Evolutionary conservation across 2,888 invertebrate genomes (phyloP).

Genomic region (Lochmaea capreae): DNA sequence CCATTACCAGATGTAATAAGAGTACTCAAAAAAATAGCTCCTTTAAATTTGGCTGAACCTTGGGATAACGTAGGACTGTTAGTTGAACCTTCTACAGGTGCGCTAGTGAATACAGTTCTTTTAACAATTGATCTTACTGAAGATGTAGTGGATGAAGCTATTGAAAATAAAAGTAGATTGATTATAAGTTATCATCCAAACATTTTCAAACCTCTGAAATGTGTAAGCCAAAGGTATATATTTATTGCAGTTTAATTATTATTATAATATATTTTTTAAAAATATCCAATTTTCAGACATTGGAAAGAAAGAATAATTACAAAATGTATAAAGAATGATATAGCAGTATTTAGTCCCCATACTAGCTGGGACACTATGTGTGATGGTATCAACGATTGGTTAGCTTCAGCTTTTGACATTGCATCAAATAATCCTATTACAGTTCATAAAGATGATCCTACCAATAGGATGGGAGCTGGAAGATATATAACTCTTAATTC

Average conservation of each 20-base stretch:
- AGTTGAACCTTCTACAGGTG: slow-evolving; percentile 76
- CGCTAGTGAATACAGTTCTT: slow-evolving; percentile 74
- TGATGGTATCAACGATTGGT: slow-evolving; percentile 94
- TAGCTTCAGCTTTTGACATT: slow-evolving; percentile 76
- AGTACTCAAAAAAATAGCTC: slow-evolving; percentile 77
- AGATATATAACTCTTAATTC: slow-evolving; percentile 68
- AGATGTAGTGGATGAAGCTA: slow-evolving; percentile 85
- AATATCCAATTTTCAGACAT: slow-evolving; percentile 63
- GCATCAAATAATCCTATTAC: slow-evolving; percentile 51
- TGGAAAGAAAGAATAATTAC: slow-evolving; percentile 86
- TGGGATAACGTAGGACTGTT: slow-evolving; percentile 98
- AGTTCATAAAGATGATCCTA: slow-evolving; percentile 61
- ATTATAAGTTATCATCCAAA: slow-evolving; percentile 97
- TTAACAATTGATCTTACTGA: slow-evolving; percentile 95
- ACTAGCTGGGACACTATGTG: slow-evolving; percentile 87
- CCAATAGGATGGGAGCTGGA: slow-evolving; percentile 66
- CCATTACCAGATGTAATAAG: slow-evolving; percentile 58
- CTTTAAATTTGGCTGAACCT: slow-evolving; percentile 77
- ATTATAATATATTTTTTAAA: neutral
- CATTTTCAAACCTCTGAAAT: slow-evolving; percentile 87
- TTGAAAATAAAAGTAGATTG: slow-evolving; percentile 75
- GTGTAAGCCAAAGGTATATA: slow-evolving; percentile 79
- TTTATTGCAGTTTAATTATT: slow-evolving; percentile 12
- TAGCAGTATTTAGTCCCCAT: slow-evolving; percentile 93
- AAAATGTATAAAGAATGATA: slow-evolving; percentile 83